Conservation (phyloP, 2,797 vertebrate species). For the Orestias chungarensis region DNA sequence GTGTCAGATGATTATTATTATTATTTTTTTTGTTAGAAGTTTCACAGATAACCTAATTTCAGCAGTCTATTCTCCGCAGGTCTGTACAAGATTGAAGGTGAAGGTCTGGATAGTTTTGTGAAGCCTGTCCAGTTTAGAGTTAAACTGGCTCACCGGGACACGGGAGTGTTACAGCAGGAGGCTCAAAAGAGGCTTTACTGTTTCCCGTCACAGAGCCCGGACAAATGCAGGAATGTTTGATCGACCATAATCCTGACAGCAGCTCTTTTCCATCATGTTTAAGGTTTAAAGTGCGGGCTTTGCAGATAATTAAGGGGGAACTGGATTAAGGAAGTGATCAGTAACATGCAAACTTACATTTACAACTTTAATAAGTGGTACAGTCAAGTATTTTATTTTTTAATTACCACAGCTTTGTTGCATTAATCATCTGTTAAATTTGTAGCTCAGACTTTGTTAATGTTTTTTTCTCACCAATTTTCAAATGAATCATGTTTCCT, state of each 20-base stretch:
- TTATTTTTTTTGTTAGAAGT: not conserved
- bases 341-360: too few relatives aligned
- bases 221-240: not conserved
- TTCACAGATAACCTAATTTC: not conserved
- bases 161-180: not conserved
- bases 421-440: not conserved
- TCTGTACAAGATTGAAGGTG: not conserved
- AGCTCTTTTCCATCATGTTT: not conserved
- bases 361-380: too few relatives aligned
- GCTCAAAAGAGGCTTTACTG: not conserved
- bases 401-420: not conserved
- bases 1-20: too few relatives aligned
- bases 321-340: not conserved
- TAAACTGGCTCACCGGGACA: slow-evolving; percentile 1
- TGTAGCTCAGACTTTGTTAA: not conserved
- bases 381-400: too few relatives aligned
- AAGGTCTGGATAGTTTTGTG: not conserved
- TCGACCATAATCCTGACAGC: not conserved
- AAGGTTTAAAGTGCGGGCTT: not conserved
- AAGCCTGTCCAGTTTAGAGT: not conserved
- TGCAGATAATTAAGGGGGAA: not conserved
- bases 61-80: not conserved
- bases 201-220: not conserved
- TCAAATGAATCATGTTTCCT: not conserved
- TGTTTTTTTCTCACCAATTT: not conserved